Base-by-base conservation (phyloP, 1,140 invertebrate genomes). In the Magallana gigas region DNA sequence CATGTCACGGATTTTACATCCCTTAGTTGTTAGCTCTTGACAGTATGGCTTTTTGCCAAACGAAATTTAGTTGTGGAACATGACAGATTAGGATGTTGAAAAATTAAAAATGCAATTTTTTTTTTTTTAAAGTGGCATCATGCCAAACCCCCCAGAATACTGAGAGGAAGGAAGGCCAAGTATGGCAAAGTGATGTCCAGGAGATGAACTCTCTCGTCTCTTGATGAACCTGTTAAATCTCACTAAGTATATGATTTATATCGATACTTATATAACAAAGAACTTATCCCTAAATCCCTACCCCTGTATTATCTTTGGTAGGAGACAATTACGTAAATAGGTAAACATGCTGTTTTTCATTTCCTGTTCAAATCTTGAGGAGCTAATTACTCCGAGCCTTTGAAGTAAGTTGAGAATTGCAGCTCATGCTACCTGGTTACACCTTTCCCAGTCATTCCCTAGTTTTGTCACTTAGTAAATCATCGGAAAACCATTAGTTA, bases 1-100 rank as follows among this genome's bases (percentile, higher is more conserved):
- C 16, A 64, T 18, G 18, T 64, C 60, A 64, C 60, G 60, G 36
- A 64, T 64, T 64, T 64, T 18, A 29, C 68, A 76, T 76, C 68
- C 68, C 36, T 76, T 76, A 29, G 68, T 76, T 76, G 68, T 29
- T 76, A 76, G 68, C 7, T 12, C 68, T 76, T 29, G 68, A 76
- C 68, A 76, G 68, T 76, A 76, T 76, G 68, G 68, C 68, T 76
- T 76, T 76, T 29, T 76, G 68, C 68, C 68, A 76, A 76, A 76
- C 68, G 36, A 76, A 29, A 29, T 76, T 76, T 76, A 29, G 60
- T 11, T 76, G 68, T 76, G 68, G 68, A 76, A 76, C 29, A 76
- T 76, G 68, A 76, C 68, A 76, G 68, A 76, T 76, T 76, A 76
- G 68, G 68, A 76, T 76, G 68, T 76, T 76, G 68, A 76, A 76